Evolutionary conservation across 2,888 invertebrate species (phyloP), one percentile per base, ranked within the genome.

Genomic region (Aporophyla nigra): DNA sequence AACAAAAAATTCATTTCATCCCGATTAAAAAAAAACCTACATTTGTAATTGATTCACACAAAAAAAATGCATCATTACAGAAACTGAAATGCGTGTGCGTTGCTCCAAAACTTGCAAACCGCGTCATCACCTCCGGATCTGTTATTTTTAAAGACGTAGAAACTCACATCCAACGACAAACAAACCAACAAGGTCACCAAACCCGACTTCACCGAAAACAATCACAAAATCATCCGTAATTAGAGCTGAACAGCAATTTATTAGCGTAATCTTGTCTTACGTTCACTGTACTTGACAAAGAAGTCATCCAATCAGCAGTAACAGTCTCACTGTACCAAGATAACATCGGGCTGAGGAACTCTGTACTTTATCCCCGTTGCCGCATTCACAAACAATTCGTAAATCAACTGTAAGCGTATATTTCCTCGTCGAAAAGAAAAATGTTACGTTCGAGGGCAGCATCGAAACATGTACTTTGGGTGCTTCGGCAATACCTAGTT

Each of bases 401-500:
- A 87, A 84, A 88, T 90, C 87, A 75, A 83, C 74, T 69, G 63
- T 54, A 51, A 69, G 76, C 84, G 75, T 86, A 87, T 87, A 87
- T 88, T 87, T 89, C 66, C 89, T 78, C 84, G 82, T 88, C 77
- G 76, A 78, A 80, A 89, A 92, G 92, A 92, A 89, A 88, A 91
- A 92, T 92, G 91, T 88, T 76, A 83, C 80, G 83, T 89, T 87
- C 90, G 89, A 86, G 87, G 76, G 86, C 27, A 86, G 91, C 89
- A 88, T 90, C 79, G 74, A 82, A 90, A 87, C 84, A 81, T 84
- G 74, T 86, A 87, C 78, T 89, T 87, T 84, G 83, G 80, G 71
- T 74, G 81, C 80, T 74, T 78, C 74, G 83, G 82, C 81, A 82
- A 82, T 86, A 87, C 78, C 82, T 87, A 86, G 85, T 89, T 89